Evolutionary conservation across 2,113 vertebrate genomes (phyloP).

Genomic region (Tringa solitaria): DNA sequence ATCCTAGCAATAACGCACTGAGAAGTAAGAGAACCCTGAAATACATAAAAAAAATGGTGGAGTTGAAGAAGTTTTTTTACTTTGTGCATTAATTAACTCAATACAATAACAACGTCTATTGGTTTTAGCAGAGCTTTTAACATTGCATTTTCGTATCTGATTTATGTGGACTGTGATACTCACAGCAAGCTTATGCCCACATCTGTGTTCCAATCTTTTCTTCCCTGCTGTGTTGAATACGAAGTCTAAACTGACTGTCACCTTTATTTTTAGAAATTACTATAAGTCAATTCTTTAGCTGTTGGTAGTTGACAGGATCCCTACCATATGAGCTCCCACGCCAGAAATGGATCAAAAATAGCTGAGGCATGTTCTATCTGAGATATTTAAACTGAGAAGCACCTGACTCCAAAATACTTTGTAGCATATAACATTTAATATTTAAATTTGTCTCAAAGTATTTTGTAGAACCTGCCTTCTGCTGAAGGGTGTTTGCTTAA

Average conservation of each 20-base stretch:
- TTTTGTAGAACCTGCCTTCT: not conserved
- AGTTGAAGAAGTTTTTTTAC: not conserved
- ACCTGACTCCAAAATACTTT: not conserved
- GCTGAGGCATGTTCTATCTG: not conserved
- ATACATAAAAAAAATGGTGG: not conserved
- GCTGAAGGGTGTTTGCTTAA: not conserved
- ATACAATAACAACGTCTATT: not conserved
- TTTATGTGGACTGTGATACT: not conserved
- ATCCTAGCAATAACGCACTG: not conserved
- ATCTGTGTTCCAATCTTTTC: not conserved
- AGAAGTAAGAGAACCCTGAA: not conserved
- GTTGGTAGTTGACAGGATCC: not conserved
- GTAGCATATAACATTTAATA: not conserved
- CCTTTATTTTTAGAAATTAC: not conserved
- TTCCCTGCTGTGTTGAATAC: not conserved
- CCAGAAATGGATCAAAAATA: not conserved
- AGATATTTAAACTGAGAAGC: not conserved
- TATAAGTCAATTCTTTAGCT: not conserved
- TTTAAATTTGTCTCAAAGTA: not conserved
- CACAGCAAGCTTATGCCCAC: not conserved
- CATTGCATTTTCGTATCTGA: not conserved
- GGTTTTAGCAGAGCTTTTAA: not conserved
- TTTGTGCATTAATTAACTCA: not conserved
- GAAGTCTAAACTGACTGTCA: not conserved
- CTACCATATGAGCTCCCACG: not conserved